phyloP scores from a whole-genome alignment of 2,888 invertebrate species.

The Deilephila elpenor region DNA sequence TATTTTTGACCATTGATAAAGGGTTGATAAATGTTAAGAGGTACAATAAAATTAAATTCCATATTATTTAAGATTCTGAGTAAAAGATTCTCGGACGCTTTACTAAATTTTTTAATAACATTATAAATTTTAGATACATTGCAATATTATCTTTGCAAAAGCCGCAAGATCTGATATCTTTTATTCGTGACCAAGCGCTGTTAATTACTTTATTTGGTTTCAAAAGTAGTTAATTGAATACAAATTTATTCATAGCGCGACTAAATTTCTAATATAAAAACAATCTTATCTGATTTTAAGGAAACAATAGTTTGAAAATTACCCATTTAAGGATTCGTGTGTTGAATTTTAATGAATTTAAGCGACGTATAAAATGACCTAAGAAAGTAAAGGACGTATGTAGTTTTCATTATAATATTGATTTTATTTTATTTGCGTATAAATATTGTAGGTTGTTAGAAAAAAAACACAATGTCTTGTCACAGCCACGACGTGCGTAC shows the following conservation, averaged over 20 bases:
- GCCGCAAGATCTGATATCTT: not conserved
- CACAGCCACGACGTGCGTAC: no score
- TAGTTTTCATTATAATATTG: not conserved
- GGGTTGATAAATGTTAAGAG: no score
- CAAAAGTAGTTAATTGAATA: not conserved
- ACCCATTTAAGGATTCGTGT: not conserved
- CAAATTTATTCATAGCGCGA: slow-evolving; percentile 15
- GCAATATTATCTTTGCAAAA: not conserved
- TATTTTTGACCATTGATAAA: no score
- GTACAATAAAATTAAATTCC: no score
- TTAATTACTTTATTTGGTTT: not conserved
- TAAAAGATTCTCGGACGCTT: no score
- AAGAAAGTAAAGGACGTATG: not conserved
- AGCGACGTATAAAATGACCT: not conserved
- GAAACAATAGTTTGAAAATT: slow-evolving; percentile 2
- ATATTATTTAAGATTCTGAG: no score
- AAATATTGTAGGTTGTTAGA: no score
- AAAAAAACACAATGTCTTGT: no score
- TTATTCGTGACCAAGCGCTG: not conserved
- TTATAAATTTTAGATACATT: no score
- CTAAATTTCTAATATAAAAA: slow-evolving; percentile 13
- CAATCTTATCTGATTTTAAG: not conserved
- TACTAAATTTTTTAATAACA: no score
- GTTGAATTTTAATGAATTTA: not conserved
- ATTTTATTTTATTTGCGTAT: not conserved